Evolutionary conservation across 2,797 vertebrate species (phyloP), one percentile per base, ranked within the genome.

Genomic region (Rhinogobio ventralis): DNA sequence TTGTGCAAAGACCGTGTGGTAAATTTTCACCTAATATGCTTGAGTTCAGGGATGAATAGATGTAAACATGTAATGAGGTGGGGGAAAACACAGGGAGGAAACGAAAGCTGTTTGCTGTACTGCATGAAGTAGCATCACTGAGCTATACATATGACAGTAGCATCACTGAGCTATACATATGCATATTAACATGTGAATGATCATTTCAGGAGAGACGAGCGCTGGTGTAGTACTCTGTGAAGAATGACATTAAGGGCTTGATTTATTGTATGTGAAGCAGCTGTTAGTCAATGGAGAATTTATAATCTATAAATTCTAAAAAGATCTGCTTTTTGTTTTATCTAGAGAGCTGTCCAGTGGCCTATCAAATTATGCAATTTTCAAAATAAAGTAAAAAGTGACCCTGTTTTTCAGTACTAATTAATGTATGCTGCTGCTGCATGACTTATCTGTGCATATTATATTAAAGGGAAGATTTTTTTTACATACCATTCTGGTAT

Each of bases 241-340:
- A 85, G 75, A 79, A 46, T 62, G 25, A 36, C 60, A 60, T 82
- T 77, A 79, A 77, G 79, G 51, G 25, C 51, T 46, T 88, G 85
- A 88, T 86, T 85, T 86, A 86, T 75, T 83, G 78, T 25, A 79
- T 68, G 74, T 82, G 60, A 33, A 15, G 68, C 66, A 81, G 85
- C 85, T 84, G 82, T 84, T 78, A 79, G 74, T 88, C 82, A 85
- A 46, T 64, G 74, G 75, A 62, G 71, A 79, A 86, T 79, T 67
- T 69, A 84, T 82, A 84, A 86, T 62, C n/a, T n/a, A n/a, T n/a
- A n/a, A n/a, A n/a, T n/a, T 45, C 53, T 66, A 45, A 62, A 82
- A 73, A 49, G 10, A 78, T 64, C 76, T 28, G 53, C 39, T 17
- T 69, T 80, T 69, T 25, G 78, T 82, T 73, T 62, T n/a, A 33